Evolutionary conservation across 2,113 vertebrate genomes (phyloP).

Genomic region (Dascyllus trimaculatus): DNA sequence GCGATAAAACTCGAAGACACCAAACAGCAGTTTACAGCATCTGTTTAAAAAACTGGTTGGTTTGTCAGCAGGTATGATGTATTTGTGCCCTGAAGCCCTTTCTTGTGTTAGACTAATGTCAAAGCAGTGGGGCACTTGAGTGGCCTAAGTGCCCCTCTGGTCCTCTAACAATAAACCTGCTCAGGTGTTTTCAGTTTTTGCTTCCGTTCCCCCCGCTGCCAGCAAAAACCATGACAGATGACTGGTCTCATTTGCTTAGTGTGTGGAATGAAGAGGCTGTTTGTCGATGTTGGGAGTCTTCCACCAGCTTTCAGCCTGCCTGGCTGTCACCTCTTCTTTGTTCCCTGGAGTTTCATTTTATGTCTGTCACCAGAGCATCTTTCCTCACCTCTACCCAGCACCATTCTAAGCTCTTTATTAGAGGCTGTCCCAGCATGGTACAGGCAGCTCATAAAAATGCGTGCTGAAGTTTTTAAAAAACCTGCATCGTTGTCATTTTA

Average conservation of each 20-base stretch:
- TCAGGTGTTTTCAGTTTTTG: background rate
- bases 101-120: too few species aligned
- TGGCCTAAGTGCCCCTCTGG: too few species aligned
- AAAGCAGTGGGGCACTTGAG: too few species aligned
- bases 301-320: slow-evolving; percentile 6
- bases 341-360: slow-evolving; percentile 48
- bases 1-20: background rate
- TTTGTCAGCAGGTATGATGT: background rate
- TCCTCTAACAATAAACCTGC: too few species aligned
- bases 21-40: background rate
- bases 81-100: too few species aligned
- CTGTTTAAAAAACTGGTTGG: background rate
- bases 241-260: background rate
- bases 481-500: background rate
- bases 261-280: slow-evolving; percentile 2
- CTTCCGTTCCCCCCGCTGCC: background rate
- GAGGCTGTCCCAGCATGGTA: slow-evolving; percentile 38
- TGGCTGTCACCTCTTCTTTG: slow-evolving; percentile 23
- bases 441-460: background rate
- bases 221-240: background rate
- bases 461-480: background rate
- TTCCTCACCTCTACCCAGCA: slow-evolving; percentile 22
- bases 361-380: slow-evolving; percentile 19
- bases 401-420: slow-evolving; percentile 53
- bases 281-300: background rate